Evolutionary conservation across 2,797 vertebrate species (phyloP), one percentile per base, ranked within the genome.

Genomic region (Mastacembelus armatus): DNA sequence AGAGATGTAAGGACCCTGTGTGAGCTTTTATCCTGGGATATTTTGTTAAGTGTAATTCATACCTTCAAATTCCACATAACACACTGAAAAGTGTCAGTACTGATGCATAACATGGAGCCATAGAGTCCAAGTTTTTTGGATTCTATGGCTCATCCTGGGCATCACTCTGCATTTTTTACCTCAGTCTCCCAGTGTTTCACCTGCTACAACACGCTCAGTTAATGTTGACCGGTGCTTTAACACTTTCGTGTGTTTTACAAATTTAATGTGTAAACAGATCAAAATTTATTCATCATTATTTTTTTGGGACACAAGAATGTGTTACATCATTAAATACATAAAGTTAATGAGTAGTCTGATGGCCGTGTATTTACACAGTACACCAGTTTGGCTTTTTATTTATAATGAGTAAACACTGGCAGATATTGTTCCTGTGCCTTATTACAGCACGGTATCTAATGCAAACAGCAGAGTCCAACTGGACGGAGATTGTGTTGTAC

Each of bases 351-450:
- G 30, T 8, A 10, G 32, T 56, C 21, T 44, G 40, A 55, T 39
- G 39, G 14, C 33, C 40, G 24, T 66, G 1, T 69, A 16, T 61
- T 26, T 50, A 36, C 61, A 63, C 22, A 59, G 26, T 4, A 27
- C n/a, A 49, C 6, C 40, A n/a, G 27, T 0, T 27, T 19, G 16
- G 14, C 40, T 3, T 45, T 56, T 32, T 8, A 27, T 62, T 67
- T 52, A 49, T 15, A 3, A 56, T n/a, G 16, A 56, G 69, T 30
- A 39, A 73, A 82, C 67, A 60, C 6, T 16, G 57, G 43, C 35
- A 22, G 62, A 10, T 43, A 5, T 19, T 10, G 14, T 32, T 42
- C 2, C 1, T 9, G 14, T 33, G 2, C 29, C 2, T 22, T 16
- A 32, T 55, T 66, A 47, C 16, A 19, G 7, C 47, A n/a, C n/a